Conservation (phyloP, 2,113 vertebrate species). For the Sorex araneus region DNA sequence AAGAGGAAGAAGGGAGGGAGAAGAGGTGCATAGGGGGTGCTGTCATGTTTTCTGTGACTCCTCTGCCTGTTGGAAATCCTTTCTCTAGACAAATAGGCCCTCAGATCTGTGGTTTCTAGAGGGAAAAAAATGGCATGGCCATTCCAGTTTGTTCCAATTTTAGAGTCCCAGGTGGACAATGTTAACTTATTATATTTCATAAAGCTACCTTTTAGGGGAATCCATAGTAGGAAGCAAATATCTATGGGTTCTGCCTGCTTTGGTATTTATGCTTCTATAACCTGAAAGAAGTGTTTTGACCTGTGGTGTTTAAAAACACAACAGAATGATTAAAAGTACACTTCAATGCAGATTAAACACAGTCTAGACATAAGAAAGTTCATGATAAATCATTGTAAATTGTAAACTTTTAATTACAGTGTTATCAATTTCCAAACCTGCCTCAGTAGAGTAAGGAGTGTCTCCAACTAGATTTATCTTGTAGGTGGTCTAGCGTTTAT, state of each 20-base stretch:
- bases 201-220: background rate
- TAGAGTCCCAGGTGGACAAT: background rate
- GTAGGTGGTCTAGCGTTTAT: background rate
- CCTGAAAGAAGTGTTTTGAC: constrained; percentile 11
- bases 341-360: constrained; percentile 21
- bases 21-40: background rate
- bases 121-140: constrained; percentile 8
- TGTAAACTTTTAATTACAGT: background rate
- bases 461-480: background rate
- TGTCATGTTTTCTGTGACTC: background rate
- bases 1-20: background rate
- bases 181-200: background rate
- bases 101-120: background rate
- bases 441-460: background rate
- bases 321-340: background rate
- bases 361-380: background rate
- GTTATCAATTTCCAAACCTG: background rate
- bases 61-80: constrained; percentile 8
- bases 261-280: constrained; percentile 17
- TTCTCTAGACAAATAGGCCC: background rate
- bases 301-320: background rate
- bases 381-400: background rate
- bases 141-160: background rate
- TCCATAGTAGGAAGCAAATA: background rate
- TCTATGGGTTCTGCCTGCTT: background rate